These are phyloP conservation scores for Mayetiola destructor DNA, from an alignment of 2,888 invertebrate genomes.

Conservation along the genomic window DNA sequence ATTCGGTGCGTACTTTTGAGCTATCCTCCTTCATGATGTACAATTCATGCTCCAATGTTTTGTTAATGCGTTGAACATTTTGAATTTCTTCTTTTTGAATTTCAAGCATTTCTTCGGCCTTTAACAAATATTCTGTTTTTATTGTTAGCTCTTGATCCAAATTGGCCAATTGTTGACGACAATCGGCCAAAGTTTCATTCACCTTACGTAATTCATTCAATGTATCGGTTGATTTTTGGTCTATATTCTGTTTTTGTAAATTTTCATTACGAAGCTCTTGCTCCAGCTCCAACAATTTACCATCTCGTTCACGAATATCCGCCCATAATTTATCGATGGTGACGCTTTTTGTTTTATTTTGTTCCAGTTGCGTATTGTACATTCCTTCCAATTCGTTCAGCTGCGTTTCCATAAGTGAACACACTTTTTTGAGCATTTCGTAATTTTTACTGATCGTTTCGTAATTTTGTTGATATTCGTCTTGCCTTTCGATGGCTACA, in stretches of 20 bases:
- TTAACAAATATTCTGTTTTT: slow-evolving; percentile 28
- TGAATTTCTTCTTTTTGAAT: slow-evolving; percentile 26
- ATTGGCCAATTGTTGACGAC: slow-evolving; percentile 26
- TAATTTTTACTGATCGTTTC: slow-evolving; percentile 44
- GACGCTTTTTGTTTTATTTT: slow-evolving; percentile 33
- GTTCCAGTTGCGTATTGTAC: slow-evolving; percentile 45
- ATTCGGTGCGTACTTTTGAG: slow-evolving; percentile 40
- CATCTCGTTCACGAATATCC: slow-evolving; percentile 31
- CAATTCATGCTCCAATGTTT: slow-evolving; percentile 29
- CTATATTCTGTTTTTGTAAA: slow-evolving; percentile 39
- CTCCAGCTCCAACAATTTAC: slow-evolving; percentile 27
- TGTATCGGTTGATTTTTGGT: slow-evolving; percentile 38
- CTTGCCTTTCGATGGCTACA: slow-evolving; percentile 21
- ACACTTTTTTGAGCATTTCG: slow-evolving; percentile 61
- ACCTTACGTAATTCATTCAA: slow-evolving; percentile 34
- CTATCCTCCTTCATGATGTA: slow-evolving; percentile 42
- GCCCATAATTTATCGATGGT: slow-evolving; percentile 36
- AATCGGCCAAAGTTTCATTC: slow-evolving; percentile 29
- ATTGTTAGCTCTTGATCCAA: slow-evolving; percentile 29
- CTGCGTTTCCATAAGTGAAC: slow-evolving; percentile 66
- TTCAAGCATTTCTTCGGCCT: slow-evolving; percentile 30
- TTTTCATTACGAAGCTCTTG: slow-evolving; percentile 29
- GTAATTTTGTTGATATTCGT: slow-evolving; percentile 28
- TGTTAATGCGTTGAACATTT: slow-evolving; percentile 27
- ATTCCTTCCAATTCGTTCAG: slow-evolving; percentile 61